phyloP scores from a whole-genome alignment of 2,113 vertebrate genomes.

The Petaurus breviceps region DNA sequence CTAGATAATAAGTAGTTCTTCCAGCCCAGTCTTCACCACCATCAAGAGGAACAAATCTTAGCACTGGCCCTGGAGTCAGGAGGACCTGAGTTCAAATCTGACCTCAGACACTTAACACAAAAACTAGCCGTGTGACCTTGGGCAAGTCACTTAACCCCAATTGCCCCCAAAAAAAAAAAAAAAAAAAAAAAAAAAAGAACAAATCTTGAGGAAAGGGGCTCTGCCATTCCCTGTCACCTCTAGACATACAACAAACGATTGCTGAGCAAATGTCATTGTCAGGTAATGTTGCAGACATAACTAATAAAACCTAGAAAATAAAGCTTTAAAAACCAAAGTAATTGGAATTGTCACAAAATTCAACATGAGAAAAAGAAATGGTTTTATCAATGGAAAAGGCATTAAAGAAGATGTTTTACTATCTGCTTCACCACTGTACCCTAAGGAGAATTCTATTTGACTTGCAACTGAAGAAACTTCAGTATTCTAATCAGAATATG shows the following conservation, averaged over 20 bases:
- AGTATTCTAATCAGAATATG: background rate
- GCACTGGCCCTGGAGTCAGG: no score
- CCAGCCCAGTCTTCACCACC: background rate
- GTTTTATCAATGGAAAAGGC: background rate
- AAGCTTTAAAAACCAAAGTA: background rate
- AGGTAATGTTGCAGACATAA: background rate
- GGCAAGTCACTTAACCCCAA: no score
- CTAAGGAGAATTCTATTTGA: background rate
- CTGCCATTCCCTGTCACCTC: rapidly evolving
- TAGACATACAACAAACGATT: background rate
- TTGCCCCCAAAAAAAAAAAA: no score
- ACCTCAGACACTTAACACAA: no score
- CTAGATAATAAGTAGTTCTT: background rate
- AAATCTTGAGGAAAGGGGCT: background rate
- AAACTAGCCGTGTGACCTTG: no score
- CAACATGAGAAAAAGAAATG: background rate
- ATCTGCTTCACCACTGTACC: background rate
- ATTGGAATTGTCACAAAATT: background rate
- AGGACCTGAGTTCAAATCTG: no score
- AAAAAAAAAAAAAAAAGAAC: background rate
- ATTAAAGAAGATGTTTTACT: background rate
- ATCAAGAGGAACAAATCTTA: background rate
- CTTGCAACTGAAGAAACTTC: background rate
- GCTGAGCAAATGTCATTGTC: background rate
- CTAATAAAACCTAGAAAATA: background rate